These are phyloP conservation scores for Spialia ferax DNA, from an alignment of 2,888 invertebrate species.

Conservation along the genomic window DNA sequence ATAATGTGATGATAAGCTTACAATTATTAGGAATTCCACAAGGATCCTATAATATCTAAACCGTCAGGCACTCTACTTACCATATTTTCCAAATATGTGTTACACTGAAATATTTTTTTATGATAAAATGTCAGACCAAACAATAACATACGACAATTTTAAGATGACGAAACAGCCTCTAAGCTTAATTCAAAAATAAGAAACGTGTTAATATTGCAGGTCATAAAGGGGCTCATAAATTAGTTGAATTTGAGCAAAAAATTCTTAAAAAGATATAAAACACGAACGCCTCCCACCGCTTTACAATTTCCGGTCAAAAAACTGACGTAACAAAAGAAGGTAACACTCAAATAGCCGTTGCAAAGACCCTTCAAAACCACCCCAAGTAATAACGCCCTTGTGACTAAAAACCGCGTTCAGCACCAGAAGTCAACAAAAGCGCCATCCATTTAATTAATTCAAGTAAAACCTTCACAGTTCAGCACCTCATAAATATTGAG, in stretches of 20 bases:
- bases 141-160: no score
- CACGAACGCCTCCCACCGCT: not conserved
- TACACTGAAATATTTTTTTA: no score
- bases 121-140: no score
- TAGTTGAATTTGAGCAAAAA: not conserved
- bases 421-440: conserved; percentile 51
- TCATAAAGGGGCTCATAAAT: no score
- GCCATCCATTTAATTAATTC: conserved; percentile 58
- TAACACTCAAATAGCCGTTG: conserved; percentile 1
- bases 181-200: no score
- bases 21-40: no score
- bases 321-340: conserved; percentile 5
- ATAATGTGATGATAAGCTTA: no score
- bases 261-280: not conserved
- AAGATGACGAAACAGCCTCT: no score
- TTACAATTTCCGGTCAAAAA: conserved; percentile 5
- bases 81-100: no score
- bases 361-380: conserved; percentile 29
- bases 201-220: no score
- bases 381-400: conserved; percentile 44
- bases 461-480: conserved; percentile 44
- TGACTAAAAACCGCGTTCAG: conserved; percentile 47
- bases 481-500: conserved; percentile 38
- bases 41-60: no score
- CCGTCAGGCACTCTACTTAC: no score